Base-by-base conservation (phyloP, 1,140 invertebrate genomes). In the Camponotus pennsylvanicus region DNA sequence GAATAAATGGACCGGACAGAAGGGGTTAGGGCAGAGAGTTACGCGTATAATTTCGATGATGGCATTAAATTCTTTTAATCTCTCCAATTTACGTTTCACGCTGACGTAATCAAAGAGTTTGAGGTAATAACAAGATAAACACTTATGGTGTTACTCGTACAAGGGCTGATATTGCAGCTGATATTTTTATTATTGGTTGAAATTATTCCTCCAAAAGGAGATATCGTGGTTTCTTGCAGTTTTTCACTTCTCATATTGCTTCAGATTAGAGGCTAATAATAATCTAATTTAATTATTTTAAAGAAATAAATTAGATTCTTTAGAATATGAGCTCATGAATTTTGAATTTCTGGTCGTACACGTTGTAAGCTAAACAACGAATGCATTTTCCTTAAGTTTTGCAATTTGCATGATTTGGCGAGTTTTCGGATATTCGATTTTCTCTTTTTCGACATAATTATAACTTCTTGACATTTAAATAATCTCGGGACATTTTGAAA, bases 391-490 rank as follows among this genome's bases (percentile, higher is more conserved):
- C 45, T 57, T n/a, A 5, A 42, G 1, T 32, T n/a, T 21, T 34
- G 5, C 7, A 42, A 75, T 45, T 75, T 45, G n/a, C 18, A 34
- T 34, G 21, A 45, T 21, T 49, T 32, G 9, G 27, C 49, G 15
- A 37, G 21, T 32, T 21, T 66, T 13, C 18, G n/a, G 9, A 57
- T 40, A 49, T 55, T 45, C 18, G 34, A 3, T 63, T 63, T 32
- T 45, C 52, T n/a, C 42, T 66, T 78, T 66, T 78, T 37, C 9
- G 18, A 15, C 73, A 57, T 45, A 34, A 85, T 85, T 86, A 86
- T 73, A 83, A 87, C 73, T 79, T 79, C 85, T 89, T 89, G 79
- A 87, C 69, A 57, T 89, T 85, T 70, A 52, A 42, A 63, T 49
- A 79, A 78, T 59, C 59, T 55, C 83, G 64, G 27, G 71, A 70